These are phyloP conservation scores for Ichneumon xanthorius DNA, from an alignment of 2,888 invertebrate species.

Conservation along the genomic window DNA sequence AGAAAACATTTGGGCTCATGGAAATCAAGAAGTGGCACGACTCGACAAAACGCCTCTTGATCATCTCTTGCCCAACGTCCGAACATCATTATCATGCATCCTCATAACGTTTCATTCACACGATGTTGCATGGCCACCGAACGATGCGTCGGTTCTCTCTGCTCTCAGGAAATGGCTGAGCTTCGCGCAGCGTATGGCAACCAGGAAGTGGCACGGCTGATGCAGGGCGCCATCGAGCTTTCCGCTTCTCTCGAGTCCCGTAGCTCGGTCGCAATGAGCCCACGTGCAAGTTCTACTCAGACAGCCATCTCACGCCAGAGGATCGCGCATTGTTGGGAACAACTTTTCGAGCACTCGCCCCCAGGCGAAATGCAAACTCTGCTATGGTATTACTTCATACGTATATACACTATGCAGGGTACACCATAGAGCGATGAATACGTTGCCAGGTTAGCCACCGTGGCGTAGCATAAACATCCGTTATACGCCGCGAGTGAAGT, in stretches of 20 bases:
- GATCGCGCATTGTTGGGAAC: conserved; percentile 65
- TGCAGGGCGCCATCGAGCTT: conserved; percentile 40
- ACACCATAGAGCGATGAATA: conserved; percentile 49
- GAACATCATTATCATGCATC: background rate
- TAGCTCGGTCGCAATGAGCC: conserved; percentile 33
- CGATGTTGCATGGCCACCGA: background rate
- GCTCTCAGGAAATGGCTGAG: background rate
- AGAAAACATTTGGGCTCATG: background rate
- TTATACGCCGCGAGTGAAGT: conserved; percentile 65
- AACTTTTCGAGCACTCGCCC: conserved; percentile 67
- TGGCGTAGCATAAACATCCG: conserved; percentile 56
- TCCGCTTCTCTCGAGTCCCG: conserved; percentile 24
- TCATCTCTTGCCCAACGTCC: background rate
- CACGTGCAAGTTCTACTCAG: conserved; percentile 54
- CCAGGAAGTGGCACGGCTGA: conserved; percentile 28
- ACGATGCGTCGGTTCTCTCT: background rate
- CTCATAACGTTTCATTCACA: no score
- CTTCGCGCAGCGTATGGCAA: background rate
- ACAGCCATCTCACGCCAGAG: conserved; percentile 39
- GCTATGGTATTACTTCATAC: conserved; percentile 32
- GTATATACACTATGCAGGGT: background rate
- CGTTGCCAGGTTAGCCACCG: conserved; percentile 39
- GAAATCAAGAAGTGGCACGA: conserved; percentile 9
- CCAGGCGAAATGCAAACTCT: conserved; percentile 63
- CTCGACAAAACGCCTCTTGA: background rate